A percentile compares a stretch with the other conserved stretches of the same genome.
Conservation (phyloP, 2,888 invertebrate genomes). For the Eurytoma adleriae region DNA sequence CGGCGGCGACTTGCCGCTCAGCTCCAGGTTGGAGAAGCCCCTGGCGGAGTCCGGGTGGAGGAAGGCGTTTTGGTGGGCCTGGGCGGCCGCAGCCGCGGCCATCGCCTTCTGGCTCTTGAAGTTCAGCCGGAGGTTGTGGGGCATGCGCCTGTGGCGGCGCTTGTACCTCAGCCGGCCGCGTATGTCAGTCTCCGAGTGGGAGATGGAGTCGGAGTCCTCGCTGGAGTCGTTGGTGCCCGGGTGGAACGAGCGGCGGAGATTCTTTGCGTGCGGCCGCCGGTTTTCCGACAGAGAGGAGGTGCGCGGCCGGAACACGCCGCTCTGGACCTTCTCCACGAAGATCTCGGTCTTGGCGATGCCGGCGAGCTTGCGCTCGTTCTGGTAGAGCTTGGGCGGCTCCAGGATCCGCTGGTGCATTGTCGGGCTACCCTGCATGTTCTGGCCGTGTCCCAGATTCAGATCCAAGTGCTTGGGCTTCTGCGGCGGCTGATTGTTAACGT, state of each 20-base stretch:
- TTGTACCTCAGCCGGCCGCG: conserved; percentile 72
- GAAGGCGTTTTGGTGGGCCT: conserved; percentile 63
- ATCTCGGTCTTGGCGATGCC: conserved; percentile 61
- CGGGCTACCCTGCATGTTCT: conserved; percentile 61
- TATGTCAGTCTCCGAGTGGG: conserved; percentile 79
- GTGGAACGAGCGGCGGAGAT: conserved; percentile 71
- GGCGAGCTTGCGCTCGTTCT: conserved; percentile 65
- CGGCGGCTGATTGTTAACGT: conserved; percentile 55
- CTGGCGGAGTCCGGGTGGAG: conserved; percentile 70
- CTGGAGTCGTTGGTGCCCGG: conserved; percentile 70
- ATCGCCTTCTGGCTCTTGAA: conserved; percentile 68
- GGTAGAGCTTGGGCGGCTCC: conserved; percentile 71
- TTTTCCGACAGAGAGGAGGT: conserved; percentile 73
- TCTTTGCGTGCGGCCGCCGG: conserved; percentile 67
- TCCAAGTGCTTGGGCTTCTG: conserved; percentile 69
- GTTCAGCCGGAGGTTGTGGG: conserved; percentile 75
- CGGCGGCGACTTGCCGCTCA: conserved; percentile 77
- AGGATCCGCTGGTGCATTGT: conserved; percentile 69
- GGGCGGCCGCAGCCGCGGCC: conserved; percentile 52
- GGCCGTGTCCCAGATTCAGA: conserved; percentile 63
- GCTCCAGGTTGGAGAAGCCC: conserved; percentile 68
- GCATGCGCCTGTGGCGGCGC: conserved; percentile 69
- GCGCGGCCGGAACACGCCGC: conserved; percentile 67
- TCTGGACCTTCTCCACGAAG: conserved; percentile 63
- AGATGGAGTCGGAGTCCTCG: conserved; percentile 75